phyloP scores from a whole-genome alignment of 2,888 invertebrate genomes.

The Polymixis flavicincta region DNA sequence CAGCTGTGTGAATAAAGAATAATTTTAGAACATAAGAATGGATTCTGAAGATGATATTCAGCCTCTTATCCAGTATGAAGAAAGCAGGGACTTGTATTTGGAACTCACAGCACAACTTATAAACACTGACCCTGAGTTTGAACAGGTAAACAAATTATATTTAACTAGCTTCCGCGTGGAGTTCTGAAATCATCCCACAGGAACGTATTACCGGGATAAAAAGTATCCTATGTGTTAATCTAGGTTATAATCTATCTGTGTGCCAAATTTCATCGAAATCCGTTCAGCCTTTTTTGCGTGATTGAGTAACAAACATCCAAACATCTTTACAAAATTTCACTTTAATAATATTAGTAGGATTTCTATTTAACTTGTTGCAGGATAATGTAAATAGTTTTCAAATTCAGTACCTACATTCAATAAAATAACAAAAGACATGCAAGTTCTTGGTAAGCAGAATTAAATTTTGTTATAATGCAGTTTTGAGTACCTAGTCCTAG shows the following conservation, averaged over 20 bases:
- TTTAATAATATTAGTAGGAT: no score
- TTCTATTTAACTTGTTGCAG: conserved; percentile 26
- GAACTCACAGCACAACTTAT: conserved; percentile 76
- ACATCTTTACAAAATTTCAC: no score
- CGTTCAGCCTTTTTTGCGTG: no score
- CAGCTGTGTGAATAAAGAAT: conserved; percentile 29
- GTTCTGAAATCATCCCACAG: no score
- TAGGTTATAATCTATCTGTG: no score
- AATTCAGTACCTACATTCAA: neutral
- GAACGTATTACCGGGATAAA: no score
- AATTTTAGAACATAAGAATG: conserved; percentile 68
- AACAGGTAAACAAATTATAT: conserved; percentile 77
- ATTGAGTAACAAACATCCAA: no score
- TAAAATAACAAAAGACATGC: neutral
- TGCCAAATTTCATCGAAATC: no score
- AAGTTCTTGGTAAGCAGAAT: conserved; percentile 9
- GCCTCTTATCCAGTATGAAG: conserved; percentile 82
- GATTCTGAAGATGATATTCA: conserved; percentile 83
- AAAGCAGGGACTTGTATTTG: conserved; percentile 66
- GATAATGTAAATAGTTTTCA: neutral
- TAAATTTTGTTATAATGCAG: neutral
- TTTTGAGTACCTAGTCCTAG: neutral
- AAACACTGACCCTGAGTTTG: conserved; percentile 82
- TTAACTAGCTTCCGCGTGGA: no score
- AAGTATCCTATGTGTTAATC: no score